Conservation (phyloP, 1,140 invertebrate species). For the Drosophila nasuta region DNA sequence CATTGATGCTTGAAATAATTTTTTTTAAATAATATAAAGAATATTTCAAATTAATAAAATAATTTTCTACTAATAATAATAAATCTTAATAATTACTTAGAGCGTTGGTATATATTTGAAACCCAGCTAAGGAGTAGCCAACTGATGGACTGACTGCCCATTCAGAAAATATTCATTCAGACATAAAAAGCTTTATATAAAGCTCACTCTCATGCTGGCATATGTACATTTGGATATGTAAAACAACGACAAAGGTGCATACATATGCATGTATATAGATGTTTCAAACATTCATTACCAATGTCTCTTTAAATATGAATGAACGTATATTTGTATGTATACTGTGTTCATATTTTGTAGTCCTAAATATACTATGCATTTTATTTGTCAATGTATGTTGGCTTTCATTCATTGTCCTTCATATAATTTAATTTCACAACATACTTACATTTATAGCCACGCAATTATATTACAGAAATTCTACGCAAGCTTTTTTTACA, state of each 20-base stretch:
- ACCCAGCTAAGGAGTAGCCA: not conserved
- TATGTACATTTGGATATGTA: not conserved
- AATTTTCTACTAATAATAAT: too few relatives aligned
- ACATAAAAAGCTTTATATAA: not conserved
- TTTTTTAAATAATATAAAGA: too few relatives aligned
- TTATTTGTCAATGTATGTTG: not conserved
- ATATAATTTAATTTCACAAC: not conserved
- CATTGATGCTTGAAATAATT: too few relatives aligned
- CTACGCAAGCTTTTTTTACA: conserved; percentile 4
- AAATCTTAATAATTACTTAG: too few relatives aligned
- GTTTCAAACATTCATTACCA: not conserved
- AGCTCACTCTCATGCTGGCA: conserved; percentile 2
- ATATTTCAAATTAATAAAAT: too few relatives aligned
- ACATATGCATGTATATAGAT: not conserved
- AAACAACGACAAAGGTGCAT: not conserved
- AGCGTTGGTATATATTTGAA: not conserved
- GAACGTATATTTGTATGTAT: not conserved
- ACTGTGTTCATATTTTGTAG: not conserved
- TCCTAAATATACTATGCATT: not conserved
- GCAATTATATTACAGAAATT: not conserved
- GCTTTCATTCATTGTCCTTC: not conserved
- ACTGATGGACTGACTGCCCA: not conserved
- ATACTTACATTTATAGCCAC: conserved; percentile 13
- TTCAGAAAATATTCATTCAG: conserved; percentile 28
- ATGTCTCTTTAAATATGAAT: not conserved